Base-by-base conservation (phyloP, 2,888 invertebrate genomes). In the Ophion costatus region DNA sequence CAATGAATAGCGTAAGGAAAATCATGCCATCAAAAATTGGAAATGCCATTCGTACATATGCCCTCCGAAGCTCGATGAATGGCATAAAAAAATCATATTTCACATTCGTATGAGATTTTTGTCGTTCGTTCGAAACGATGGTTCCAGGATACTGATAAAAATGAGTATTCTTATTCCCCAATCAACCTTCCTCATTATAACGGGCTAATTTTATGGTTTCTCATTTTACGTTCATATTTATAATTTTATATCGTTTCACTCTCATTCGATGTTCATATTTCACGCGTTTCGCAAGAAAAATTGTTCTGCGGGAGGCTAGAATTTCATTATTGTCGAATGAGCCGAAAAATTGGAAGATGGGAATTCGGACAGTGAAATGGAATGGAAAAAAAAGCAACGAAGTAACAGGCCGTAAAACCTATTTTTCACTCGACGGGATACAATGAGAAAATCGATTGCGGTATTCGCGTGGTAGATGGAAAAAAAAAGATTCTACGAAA, bases 391-490 rank as follows among this genome's bases (percentile, higher is more conserved):
- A 51, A 17, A 17, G 14, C 5, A 51, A 17, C 51, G 51, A 17
- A 51, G 51, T 51, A 17, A 17, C 51, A 51, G 17, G 17, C 17
- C 51, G 51, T 51, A 4, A 51, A 51, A 51, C 17, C 51, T 0
- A 51, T 51, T 51, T 69, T 7, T 63, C 17, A 17, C 33, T 56
- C 4, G 10, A 10, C n/a, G n/a, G 22, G 38, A 10, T 20, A 59
- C 42, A 63, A 64, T 24, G 64, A 59, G 56, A 59, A 64, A 45
- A 78, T 70, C 57, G 81, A 81, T 84, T 79, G 11, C n/a, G 33
- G 56, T 78, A 33, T 20, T 70, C 69, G 56, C 29, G 38, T 56
- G 38, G 59, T 75, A 24, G 17, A 77, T 56, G 56, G 38, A 38
- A 24, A 63, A 38, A 51, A 69, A 29, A n/a, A 45, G 45, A 66